Conservation (phyloP, 1,140 invertebrate species). For the Euwallacea similis region DNA sequence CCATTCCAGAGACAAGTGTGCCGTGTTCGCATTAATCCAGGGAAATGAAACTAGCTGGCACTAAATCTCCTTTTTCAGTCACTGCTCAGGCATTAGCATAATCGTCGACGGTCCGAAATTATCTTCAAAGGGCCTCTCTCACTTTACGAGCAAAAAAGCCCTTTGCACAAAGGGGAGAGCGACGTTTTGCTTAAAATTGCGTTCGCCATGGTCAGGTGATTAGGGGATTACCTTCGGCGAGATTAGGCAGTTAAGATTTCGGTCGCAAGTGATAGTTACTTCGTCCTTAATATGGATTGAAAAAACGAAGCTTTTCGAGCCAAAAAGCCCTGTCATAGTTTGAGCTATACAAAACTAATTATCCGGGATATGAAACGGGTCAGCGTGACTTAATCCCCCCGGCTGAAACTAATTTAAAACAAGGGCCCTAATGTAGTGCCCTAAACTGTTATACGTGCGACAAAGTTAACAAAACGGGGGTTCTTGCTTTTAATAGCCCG, state of each 20-base stretch:
- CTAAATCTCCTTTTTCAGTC: constrained; percentile 6
- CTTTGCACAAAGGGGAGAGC: not conserved
- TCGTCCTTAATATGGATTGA: not conserved
- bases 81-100: constrained; percentile 2
- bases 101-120: not conserved
- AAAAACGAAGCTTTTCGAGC: no score
- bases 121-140: not conserved
- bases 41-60: constrained; percentile 4
- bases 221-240: not conserved
- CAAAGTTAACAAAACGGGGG: no score
- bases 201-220: not conserved
- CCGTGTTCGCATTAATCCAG: no score
- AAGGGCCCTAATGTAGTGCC: not conserved
- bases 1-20: no score
- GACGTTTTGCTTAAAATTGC: constrained; percentile 2
- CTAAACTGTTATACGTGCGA: not conserved
- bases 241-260: not conserved
- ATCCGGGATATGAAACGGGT: not conserved
- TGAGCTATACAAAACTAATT: not conserved
- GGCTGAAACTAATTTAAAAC: constrained; percentile 4
- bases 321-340: not conserved
- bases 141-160: constrained; percentile 2
- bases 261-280: not conserved
- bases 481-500: no score
- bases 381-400: not conserved